Evolutionary conservation across 1,140 invertebrate species (phyloP).

Genomic region (Oncopodura yosiiana): DNA sequence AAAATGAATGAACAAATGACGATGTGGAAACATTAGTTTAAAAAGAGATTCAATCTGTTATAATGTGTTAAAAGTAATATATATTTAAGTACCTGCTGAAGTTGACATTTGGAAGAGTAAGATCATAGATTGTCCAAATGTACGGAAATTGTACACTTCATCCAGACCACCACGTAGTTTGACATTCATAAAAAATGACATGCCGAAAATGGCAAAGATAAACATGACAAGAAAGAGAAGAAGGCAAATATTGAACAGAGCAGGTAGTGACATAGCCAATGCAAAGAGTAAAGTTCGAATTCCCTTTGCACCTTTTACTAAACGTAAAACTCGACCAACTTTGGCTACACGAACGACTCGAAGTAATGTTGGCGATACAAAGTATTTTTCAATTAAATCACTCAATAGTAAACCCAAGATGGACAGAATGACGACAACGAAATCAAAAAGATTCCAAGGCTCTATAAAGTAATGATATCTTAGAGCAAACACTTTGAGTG

Average conservation of each 20-base stretch:
- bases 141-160: constrained; percentile 96
- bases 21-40: background rate
- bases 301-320: constrained; percentile 95
- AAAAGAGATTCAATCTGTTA: background rate
- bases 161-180: constrained; percentile 79
- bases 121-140: constrained; percentile 97
- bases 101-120: constrained; percentile 70
- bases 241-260: constrained; percentile 96
- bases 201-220: constrained; percentile 92
- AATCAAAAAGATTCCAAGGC: constrained; percentile 99
- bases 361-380: constrained; percentile 92
- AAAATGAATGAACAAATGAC: constrained; percentile 43
- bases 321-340: constrained; percentile 88
- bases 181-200: constrained; percentile 99
- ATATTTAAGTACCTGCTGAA: constrained; percentile 25
- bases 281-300: constrained; percentile 94
- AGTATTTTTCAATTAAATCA: constrained; percentile 94
- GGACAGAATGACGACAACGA: constrained; percentile 96
- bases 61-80: background rate
- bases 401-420: constrained; percentile 91
- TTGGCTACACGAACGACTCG: constrained; percentile 95
- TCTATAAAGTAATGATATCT: constrained; percentile 95
- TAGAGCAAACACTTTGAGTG: constrained; percentile 59
- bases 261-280: constrained; percentile 93
- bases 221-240: constrained; percentile 97